phyloP scores from a whole-genome alignment of 1,140 invertebrate species.

The Agrypnia vestita region DNA sequence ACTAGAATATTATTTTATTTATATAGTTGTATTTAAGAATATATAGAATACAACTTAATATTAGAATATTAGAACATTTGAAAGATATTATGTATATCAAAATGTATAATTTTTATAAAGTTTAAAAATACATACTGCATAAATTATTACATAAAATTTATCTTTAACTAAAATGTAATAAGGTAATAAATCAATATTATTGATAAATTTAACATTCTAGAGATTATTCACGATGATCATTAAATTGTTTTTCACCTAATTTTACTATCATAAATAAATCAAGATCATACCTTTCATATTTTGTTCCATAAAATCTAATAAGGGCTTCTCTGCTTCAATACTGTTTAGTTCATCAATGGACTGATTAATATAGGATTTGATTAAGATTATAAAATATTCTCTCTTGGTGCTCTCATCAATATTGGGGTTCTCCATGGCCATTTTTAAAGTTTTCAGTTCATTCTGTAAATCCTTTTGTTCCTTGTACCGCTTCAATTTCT shows the following conservation, averaged over 20 bases:
- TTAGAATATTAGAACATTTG: too few species aligned
- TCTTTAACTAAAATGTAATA: background rate
- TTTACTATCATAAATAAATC: too few species aligned
- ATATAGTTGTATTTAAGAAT: too few species aligned
- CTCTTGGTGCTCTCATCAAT: constrained; percentile 88
- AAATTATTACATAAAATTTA: background rate
- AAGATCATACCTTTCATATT: constrained; percentile 37
- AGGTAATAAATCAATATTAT: too few species aligned
- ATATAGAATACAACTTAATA: too few species aligned
- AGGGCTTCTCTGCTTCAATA: constrained; percentile 81
- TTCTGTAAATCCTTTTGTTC: constrained; percentile 86
- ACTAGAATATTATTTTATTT: too few species aligned
- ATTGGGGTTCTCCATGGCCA: constrained; percentile 76
- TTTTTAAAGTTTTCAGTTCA: constrained; percentile 78
- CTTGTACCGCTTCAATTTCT: constrained; percentile 85
- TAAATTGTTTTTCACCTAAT: too few species aligned
- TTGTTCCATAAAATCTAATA: constrained; percentile 82
- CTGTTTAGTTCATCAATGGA: constrained; percentile 86
- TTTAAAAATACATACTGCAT: too few species aligned
- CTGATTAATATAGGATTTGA: constrained; percentile 84
- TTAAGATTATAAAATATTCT: constrained; percentile 86
- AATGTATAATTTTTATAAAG: too few species aligned
- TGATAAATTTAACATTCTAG: too few species aligned
- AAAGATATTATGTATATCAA: too few species aligned
- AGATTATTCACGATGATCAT: too few species aligned